phyloP scores from a whole-genome alignment of 2,888 invertebrate species.

The Lysandra bellargus region DNA sequence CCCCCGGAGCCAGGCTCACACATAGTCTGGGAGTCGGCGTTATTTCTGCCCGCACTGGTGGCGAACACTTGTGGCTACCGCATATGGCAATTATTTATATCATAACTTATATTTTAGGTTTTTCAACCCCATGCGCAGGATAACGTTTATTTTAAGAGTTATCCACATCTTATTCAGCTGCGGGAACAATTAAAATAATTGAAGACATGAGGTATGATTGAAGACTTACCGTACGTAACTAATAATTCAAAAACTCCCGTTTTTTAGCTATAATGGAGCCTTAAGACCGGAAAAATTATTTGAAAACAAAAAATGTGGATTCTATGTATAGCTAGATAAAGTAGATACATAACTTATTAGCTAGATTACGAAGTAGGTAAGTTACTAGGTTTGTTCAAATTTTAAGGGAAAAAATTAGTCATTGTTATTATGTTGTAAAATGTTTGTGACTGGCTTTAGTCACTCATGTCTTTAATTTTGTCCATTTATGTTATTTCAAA shows the following conservation, averaged over 20 bases:
- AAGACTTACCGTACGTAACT: too few relatives aligned
- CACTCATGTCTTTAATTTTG: too few relatives aligned
- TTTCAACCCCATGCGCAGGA: conserved; percentile 15
- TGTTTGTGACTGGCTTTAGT: too few relatives aligned
- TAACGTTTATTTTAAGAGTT: background rate
- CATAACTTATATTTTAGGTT: conserved; percentile 17
- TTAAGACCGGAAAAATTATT: too few relatives aligned
- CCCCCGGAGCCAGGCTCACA: conserved; percentile 13
- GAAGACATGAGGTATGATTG: too few relatives aligned
- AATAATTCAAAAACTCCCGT: too few relatives aligned
- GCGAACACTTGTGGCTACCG: conserved; percentile 71
- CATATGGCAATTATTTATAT: conserved; percentile 49
- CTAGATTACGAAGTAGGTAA: too few relatives aligned
- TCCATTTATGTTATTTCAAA: background rate
- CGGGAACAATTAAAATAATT: background rate
- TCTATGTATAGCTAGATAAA: background rate
- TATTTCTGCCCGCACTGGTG: conserved; percentile 73
- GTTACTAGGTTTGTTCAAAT: too few relatives aligned
- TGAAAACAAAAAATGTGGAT: background rate
- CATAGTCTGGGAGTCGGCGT: conserved; percentile 62
- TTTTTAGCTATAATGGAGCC: too few relatives aligned
- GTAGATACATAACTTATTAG: too few relatives aligned
- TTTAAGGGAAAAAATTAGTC: too few relatives aligned
- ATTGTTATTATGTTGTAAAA: too few relatives aligned
- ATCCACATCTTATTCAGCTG: background rate